Evolutionary conservation across 2,888 invertebrate genomes (phyloP).

Genomic region (Drosophila falleni): DNA sequence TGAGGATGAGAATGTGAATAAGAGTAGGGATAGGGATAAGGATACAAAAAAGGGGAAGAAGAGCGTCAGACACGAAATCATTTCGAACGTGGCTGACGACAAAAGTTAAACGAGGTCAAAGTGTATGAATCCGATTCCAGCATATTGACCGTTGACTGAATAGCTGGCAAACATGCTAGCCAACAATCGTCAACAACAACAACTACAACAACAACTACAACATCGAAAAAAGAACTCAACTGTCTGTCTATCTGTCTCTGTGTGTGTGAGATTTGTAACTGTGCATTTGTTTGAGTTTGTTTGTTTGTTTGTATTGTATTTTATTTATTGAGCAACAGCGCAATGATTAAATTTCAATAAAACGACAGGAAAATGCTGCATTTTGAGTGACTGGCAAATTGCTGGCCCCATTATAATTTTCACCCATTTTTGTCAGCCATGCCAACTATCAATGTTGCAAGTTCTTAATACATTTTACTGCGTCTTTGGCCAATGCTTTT

Average conservation of each 20-base stretch:
- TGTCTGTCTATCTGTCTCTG: slow-evolving; percentile 11
- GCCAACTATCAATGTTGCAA: slow-evolving; percentile 17
- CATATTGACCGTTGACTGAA: slow-evolving; percentile 74
- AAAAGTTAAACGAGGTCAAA: slow-evolving; percentile 76
- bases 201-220: slow-evolving; percentile 11
- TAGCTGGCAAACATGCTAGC: slow-evolving; percentile 64
- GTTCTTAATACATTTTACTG: slow-evolving; percentile 43
- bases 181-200: slow-evolving; percentile 38
- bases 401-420: slow-evolving; percentile 39
- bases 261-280: slow-evolving; percentile 42
- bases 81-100: slow-evolving; percentile 66
- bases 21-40: background rate
- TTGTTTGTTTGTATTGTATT: slow-evolving; percentile 47
- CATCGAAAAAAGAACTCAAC: slow-evolving; percentile 11
- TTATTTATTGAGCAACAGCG: slow-evolving; percentile 52
- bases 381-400: slow-evolving; percentile 49
- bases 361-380: slow-evolving; percentile 37
- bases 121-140: slow-evolving; percentile 67
- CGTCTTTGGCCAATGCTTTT: slow-evolving; percentile 54
- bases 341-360: slow-evolving; percentile 60
- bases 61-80: slow-evolving; percentile 59
- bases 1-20: background rate
- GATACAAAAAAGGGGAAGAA: background rate
- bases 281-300: slow-evolving; percentile 46
- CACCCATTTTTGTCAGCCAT: background rate